Evolutionary conservation across 64 coral and sea anemone genomes (phyloP).

Genomic region (Pocillopora verrucosa): DNA sequence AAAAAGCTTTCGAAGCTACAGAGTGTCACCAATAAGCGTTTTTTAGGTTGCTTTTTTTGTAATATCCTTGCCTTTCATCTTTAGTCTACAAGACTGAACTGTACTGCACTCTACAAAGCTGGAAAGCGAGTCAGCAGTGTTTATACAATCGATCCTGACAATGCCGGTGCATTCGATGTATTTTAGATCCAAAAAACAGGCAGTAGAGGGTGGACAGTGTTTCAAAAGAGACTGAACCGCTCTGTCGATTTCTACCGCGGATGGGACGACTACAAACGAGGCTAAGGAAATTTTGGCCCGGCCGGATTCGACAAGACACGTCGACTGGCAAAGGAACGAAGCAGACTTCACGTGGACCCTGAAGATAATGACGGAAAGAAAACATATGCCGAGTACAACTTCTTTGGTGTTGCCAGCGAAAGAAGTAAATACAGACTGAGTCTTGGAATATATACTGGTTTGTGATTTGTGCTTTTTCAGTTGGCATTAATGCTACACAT

Average conservation of each 20-base stretch:
- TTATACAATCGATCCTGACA: neutral
- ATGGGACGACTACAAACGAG: slow-evolving; percentile 34
- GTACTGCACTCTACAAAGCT: slow-evolving; percentile 11
- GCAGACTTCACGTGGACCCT: slow-evolving; percentile 17
- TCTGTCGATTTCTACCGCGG: slow-evolving; percentile 9
- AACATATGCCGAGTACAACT: slow-evolving; percentile 1
- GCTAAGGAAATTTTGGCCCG: slow-evolving; percentile 29
- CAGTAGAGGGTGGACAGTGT: neutral
- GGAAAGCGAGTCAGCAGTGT: neutral
- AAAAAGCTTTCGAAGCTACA: too few species aligned
- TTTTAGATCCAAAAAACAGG: neutral
- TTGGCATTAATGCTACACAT: neutral
- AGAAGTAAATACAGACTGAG: slow-evolving; percentile 14
- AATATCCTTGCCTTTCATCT: too few species aligned
- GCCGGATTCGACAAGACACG: slow-evolving; percentile 24
- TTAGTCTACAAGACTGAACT: slow-evolving; percentile 5
- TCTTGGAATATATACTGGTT: slow-evolving; percentile 27
- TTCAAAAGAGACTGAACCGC: neutral
- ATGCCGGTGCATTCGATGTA: neutral
- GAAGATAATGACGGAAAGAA: neutral
- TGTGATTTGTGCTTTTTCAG: neutral
- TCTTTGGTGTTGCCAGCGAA: slow-evolving; percentile 10
- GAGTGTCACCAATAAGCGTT: too few species aligned
- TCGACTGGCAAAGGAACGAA: slow-evolving; percentile 5
- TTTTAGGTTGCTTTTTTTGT: too few species aligned